Evolutionary conservation across 2,797 vertebrate genomes (phyloP).

Genomic region (Cottoperca gobio): DNA sequence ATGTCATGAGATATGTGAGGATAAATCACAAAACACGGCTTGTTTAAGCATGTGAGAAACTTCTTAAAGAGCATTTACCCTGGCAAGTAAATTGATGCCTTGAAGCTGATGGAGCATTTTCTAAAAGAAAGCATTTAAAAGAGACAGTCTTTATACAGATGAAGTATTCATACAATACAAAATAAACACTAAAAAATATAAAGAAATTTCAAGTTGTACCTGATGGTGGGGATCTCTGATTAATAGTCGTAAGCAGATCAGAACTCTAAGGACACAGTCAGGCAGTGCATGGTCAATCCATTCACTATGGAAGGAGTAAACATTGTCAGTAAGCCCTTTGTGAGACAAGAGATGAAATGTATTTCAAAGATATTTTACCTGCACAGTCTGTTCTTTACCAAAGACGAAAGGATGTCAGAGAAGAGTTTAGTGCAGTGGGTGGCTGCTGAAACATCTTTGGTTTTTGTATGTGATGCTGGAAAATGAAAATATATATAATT

Average conservation of each 20-base stretch:
- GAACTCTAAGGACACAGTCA: conserved; percentile 86
- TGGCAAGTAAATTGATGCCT: conserved; percentile 85
- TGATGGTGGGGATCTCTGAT: conserved; percentile 90
- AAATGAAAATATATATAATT: background rate
- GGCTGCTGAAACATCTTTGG: conserved; percentile 90
- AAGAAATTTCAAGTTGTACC: conserved; percentile 78
- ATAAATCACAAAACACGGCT: background rate
- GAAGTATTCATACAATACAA: background rate
- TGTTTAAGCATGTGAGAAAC: background rate
- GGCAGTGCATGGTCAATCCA: conserved; percentile 86
- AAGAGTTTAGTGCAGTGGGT: conserved; percentile 86
- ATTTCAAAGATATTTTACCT: conserved; percentile 77
- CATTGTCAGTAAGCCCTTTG: background rate
- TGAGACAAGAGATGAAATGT: background rate
- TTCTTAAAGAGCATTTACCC: conserved; percentile 77
- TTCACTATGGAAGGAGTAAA: conserved; percentile 73
- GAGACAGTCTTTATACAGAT: background rate
- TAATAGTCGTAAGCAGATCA: conserved; percentile 90
- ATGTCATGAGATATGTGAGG: background rate
- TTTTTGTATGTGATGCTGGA: conserved; percentile 88
- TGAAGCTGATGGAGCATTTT: conserved; percentile 86
- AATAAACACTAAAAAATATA: background rate
- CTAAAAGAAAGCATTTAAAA: conserved; percentile 69
- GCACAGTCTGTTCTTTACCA: conserved; percentile 91
- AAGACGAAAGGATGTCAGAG: conserved; percentile 85